Evolutionary conservation across 2,888 invertebrate species (phyloP), one percentile per base, ranked within the genome.

Genomic region (Arrhopalites spinosus): DNA sequence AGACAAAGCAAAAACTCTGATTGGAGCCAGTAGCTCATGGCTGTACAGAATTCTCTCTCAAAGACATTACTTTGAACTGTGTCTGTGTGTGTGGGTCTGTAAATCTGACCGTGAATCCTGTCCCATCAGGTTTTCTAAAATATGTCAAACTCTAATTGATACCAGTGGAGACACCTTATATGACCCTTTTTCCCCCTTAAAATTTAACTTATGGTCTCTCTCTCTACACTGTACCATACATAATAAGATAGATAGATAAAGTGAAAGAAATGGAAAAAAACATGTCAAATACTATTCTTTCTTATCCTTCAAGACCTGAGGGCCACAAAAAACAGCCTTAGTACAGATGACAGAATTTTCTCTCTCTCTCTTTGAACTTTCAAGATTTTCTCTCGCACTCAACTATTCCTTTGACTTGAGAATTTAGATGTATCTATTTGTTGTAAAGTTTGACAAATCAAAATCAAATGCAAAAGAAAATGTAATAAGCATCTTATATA

Each of bases 71-170:
- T n/a, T n/a, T n/a, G n/a, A 36, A 36, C 36, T 36, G n/a, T 36
- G 36, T 36, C 3, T 11, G 11, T 36, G 11, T 11, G 11, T 30
- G 61, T 29, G 27, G 36, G n/a, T 20, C 3, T 64, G 64, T 64
- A 64, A 64, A 64, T 29, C 64, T 64, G 11, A 11, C 11, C 64
- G 17, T 64, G 36, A 64, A 30, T 64, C 64, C 30, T 30, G 30
- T 27, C 29, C 64, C 27, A 64, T 64, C 64, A 64, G 36, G 15
- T 30, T 29, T 64, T 29, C 25, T 13, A 27, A 36, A 5, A 66
- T 45, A 45, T 43, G 66, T n/a, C 66, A 45, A 66, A 45, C 45
- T 66, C 66, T 66, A 66, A 66, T 66, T 66, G 66, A 66, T 66
- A 45, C 36, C 23, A 23, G 66, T 30, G n/a, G 15, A n/a, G 45